Evolutionary conservation across 1,140 invertebrate species (phyloP).

Genomic region (Drosophila persimilis): DNA sequence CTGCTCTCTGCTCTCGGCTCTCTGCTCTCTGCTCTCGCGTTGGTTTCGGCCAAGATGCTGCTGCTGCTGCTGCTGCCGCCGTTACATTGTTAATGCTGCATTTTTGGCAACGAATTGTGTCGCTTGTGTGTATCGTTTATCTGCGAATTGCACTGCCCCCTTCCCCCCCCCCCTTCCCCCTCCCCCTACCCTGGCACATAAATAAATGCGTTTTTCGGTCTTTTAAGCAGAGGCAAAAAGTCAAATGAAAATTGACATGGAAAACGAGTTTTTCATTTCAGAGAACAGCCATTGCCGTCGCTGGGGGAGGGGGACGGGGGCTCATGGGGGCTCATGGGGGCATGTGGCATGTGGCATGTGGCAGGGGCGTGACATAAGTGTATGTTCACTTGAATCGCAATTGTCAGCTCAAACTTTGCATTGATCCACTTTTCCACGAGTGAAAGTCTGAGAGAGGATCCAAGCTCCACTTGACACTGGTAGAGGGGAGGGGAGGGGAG

Average conservation of each 20-base stretch:
- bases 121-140: conserved; percentile 65
- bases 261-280: conserved; percentile 46
- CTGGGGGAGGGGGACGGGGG: neutral
- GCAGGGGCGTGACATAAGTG: conserved; percentile 23
- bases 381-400: conserved; percentile 19
- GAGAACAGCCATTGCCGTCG: conserved; percentile 16
- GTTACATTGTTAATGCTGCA: conserved; percentile 44
- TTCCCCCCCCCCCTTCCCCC: neutral
- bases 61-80: conserved; percentile 22
- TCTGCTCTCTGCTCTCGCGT: conserved; percentile 6
- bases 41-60: conserved; percentile 10
- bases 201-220: neutral
- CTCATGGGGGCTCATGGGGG: neutral
- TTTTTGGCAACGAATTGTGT: conserved; percentile 59
- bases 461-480: too few species aligned
- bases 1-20: conserved; percentile 9
- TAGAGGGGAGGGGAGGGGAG: too few species aligned
- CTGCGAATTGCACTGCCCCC: conserved; percentile 25
- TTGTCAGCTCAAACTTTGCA: conserved; percentile 30
- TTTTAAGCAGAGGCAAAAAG: conserved; percentile 9
- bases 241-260: conserved; percentile 45
- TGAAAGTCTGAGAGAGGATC: conserved; percentile 25
- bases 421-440: conserved; percentile 24
- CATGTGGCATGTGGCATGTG: neutral
- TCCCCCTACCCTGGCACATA: conserved; percentile 18